phyloP scores from a whole-genome alignment of 2,797 vertebrate genomes.

The Agapornis canus region DNA sequence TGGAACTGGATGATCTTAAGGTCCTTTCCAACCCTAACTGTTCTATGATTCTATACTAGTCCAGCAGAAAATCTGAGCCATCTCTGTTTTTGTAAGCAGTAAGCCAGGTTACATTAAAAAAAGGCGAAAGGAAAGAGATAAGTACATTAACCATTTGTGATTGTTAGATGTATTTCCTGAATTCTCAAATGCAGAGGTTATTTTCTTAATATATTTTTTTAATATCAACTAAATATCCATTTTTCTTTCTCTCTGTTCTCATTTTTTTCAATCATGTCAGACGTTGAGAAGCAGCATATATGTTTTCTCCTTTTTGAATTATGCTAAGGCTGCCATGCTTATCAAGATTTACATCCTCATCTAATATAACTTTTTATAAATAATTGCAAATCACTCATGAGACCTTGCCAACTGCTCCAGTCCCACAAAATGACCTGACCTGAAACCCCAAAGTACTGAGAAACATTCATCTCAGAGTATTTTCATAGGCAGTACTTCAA shows the following conservation, averaged over 20 bases:
- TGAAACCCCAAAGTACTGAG: conserved; percentile 71
- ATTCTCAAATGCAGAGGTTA: not conserved
- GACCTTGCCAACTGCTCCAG: conserved; percentile 64
- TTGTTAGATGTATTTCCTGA: not conserved
- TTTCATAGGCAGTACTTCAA: conserved; percentile 79
- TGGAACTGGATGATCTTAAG: no score
- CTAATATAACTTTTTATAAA: conserved; percentile 64
- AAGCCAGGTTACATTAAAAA: not conserved
- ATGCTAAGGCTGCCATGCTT: not conserved
- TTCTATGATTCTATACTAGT: not conserved
- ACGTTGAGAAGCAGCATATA: not conserved
- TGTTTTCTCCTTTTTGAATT: conserved; percentile 4
- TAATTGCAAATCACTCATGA: conserved; percentile 64
- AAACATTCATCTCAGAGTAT: conserved; percentile 60
- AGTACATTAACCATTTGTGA: not conserved
- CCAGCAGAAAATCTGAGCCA: not conserved
- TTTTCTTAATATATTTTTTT: not conserved
- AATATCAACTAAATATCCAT: not conserved
- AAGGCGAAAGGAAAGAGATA: not conserved
- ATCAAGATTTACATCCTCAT: conserved; percentile 38
- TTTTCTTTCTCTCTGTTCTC: not conserved
- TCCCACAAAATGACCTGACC: conserved; percentile 68
- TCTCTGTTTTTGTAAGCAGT: not conserved
- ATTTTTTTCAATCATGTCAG: not conserved
- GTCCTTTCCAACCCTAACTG: no score